A percentile compares a stretch with the other conserved stretches of the same genome.
These are phyloP conservation scores for Trachelus iudaicus DNA, from an alignment of 2,888 invertebrate species.

Conservation along the genomic window DNA sequence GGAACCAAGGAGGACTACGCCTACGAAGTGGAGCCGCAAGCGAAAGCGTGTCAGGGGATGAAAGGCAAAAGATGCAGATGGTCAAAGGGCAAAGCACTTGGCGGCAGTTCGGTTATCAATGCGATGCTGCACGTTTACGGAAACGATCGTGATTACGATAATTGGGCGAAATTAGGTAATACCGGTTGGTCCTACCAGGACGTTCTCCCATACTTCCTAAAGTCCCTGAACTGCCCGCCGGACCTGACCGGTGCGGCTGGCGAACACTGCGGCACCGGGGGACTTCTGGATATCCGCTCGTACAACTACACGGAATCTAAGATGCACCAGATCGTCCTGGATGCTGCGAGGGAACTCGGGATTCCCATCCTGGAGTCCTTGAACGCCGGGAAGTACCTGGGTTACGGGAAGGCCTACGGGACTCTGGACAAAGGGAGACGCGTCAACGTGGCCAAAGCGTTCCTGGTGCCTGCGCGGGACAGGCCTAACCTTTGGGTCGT, in stretches of 20 bases:
- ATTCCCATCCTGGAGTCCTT: conserved; percentile 58
- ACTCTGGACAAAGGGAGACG: conserved; percentile 63
- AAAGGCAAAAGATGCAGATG: conserved; percentile 65
- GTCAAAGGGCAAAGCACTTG: conserved; percentile 73
- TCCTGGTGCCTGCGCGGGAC: conserved; percentile 64
- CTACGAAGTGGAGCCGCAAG: conserved; percentile 67
- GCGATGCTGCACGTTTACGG: conserved; percentile 76
- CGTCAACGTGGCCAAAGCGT: conserved; percentile 64
- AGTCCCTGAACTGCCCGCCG: conserved; percentile 50
- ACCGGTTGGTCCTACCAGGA: conserved; percentile 71
- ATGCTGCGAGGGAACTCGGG: conserved; percentile 67
- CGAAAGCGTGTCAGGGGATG: conserved; percentile 58
- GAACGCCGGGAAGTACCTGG: conserved; percentile 66
- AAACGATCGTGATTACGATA: conserved; percentile 73
- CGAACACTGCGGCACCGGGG: conserved; percentile 63
- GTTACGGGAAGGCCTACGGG: conserved; percentile 67
- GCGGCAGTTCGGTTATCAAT: conserved; percentile 75
- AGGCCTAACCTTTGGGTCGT: conserved; percentile 72
- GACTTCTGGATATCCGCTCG: conserved; percentile 66
- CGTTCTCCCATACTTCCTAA: conserved; percentile 66
- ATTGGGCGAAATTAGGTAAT: conserved; percentile 73
- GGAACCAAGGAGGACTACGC: conserved; percentile 64
- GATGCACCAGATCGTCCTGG: conserved; percentile 61
- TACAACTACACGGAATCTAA: conserved; percentile 56
- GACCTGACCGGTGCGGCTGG: conserved; percentile 51